phyloP scores from a whole-genome alignment of 2,888 invertebrate species.

The Amblyjoppa proteus region DNA sequence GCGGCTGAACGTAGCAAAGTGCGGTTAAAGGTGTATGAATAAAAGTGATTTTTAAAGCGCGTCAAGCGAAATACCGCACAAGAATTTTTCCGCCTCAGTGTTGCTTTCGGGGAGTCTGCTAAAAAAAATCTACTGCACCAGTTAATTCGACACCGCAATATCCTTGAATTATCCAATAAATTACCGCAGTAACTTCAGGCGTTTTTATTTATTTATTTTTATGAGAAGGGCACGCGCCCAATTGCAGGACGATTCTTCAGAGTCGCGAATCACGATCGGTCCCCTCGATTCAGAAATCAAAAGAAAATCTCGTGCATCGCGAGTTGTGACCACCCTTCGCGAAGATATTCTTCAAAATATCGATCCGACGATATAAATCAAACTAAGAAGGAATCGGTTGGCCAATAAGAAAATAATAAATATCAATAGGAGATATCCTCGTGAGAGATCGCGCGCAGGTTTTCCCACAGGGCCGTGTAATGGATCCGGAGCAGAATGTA shows the following conservation, averaged over 20 bases:
- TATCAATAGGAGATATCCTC: constrained; percentile 32
- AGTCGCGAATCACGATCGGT: too few relatives aligned
- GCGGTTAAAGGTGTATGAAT: not conserved
- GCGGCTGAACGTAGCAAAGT: constrained; percentile 17
- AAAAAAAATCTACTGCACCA: not conserved
- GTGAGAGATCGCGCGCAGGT: constrained; percentile 43
- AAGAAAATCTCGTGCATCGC: not conserved
- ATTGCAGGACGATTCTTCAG: too few relatives aligned
- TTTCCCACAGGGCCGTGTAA: constrained; percentile 22
- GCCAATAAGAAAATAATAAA: constrained; percentile 19
- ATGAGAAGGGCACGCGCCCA: not conserved
- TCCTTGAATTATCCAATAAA: not conserved
- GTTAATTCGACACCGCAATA: not conserved
- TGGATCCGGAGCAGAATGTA: constrained; percentile 38
- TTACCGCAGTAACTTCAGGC: not conserved
- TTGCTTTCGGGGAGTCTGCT: not conserved
- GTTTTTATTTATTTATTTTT: not conserved
- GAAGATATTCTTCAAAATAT: not conserved
- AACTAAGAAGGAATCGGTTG: not conserved
- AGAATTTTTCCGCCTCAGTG: not conserved
- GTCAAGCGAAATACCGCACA: not conserved
- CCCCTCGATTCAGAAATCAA: too few relatives aligned
- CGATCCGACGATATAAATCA: not conserved
- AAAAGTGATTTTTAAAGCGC: constrained; percentile 5
- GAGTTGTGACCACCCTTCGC: too few relatives aligned